Evolutionary conservation across 2,888 invertebrate genomes (phyloP).

Genomic region (Salticus scenicus): DNA sequence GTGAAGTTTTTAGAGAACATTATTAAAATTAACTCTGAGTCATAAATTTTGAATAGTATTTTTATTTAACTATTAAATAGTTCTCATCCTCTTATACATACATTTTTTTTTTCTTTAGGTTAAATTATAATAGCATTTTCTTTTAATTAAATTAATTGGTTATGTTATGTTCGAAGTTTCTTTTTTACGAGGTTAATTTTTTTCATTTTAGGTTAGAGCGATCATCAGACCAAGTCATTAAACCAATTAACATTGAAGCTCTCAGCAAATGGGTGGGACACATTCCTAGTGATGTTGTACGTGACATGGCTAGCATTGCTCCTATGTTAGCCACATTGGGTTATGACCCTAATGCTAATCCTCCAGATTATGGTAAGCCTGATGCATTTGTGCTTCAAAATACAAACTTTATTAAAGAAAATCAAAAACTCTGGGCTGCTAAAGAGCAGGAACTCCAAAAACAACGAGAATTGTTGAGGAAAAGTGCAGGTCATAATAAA

Average conservation of each 20-base stretch:
- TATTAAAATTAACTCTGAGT: no score
- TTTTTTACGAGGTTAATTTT: no score
- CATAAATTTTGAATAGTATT: no score
- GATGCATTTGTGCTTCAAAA: conserved; percentile 83
- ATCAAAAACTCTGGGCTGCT: conserved; percentile 75
- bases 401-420: conserved; percentile 76
- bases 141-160: no score
- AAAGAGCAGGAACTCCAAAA: conserved; percentile 72
- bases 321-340: conserved; percentile 93
- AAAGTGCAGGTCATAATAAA: conserved; percentile 26
- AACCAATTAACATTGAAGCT: conserved; percentile 97
- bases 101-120: no score
- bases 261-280: conserved; percentile 79
- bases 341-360: conserved; percentile 97
- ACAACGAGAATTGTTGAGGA: conserved; percentile 63
- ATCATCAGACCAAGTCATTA: conserved; percentile 98
- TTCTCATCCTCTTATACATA: no score
- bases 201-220: conserved; percentile 88
- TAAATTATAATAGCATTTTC: no score
- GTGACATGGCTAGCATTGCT: conserved; percentile 93
- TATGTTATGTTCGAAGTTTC: no score
- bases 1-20: no score
- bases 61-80: no score
- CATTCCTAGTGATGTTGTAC: conserved; percentile 86
- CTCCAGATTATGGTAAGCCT: conserved; percentile 93